Percentiles rank a stretch among this genome's conserved stretches.
These are phyloP conservation scores for Xiphophorus couchianus DNA, from an alignment of 2,113 vertebrate genomes.

Conservation along the genomic window DNA sequence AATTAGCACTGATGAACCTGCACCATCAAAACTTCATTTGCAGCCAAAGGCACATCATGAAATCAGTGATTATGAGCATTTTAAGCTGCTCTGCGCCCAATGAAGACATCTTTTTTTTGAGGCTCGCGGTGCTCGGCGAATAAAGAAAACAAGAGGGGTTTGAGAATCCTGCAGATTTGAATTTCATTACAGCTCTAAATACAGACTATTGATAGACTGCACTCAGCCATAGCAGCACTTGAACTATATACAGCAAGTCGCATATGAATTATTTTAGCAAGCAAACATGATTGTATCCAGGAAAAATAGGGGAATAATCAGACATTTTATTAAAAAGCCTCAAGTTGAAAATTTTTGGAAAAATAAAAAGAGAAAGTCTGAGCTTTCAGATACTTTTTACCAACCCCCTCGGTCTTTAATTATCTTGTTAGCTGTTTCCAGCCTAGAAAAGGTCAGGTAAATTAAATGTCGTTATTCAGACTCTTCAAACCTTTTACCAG, in stretches of 20 bases:
- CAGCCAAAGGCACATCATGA: conserved; percentile 36
- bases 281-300: not conserved
- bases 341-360: no score
- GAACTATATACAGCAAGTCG: not conserved
- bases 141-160: conserved; percentile 5
- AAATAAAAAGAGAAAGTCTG: no score
- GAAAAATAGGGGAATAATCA: no score
- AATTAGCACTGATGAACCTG: conserved; percentile 68
- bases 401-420: no score
- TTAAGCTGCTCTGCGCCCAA: conserved; percentile 34
- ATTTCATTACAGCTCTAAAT: conserved; percentile 8
- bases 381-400: no score
- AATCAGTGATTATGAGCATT: conserved; percentile 38
- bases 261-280: not conserved
- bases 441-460: not conserved
- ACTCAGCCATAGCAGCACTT: not conserved
- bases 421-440: not conserved
- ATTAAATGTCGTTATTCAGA: not conserved
- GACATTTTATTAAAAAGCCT: no score
- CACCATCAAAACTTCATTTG: conserved; percentile 44
- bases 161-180: not conserved
- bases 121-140: not conserved
- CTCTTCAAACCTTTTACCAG: not conserved
- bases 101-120: conserved; percentile 13
- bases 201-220: conserved; percentile 3